Evolutionary conservation across 1,140 invertebrate genomes (phyloP), one percentile per base, ranked within the genome.

Genomic region (Papilio polytes): DNA sequence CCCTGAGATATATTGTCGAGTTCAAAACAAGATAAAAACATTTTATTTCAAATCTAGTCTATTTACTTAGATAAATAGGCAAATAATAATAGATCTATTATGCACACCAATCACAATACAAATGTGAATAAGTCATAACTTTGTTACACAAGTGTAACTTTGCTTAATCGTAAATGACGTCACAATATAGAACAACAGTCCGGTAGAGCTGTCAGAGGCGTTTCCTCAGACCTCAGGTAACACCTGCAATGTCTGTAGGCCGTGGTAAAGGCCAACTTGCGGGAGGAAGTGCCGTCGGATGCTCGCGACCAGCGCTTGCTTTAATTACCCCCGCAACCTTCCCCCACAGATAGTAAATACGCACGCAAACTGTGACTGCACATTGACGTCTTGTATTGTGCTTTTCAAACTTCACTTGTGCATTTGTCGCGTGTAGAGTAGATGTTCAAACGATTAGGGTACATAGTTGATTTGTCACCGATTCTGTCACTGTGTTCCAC

Each of bases 321-420:
- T 44, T 74, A 74, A 74, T 74, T 74, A 74, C 41, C 72, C 36
- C 72, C 13, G 36, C 15, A 12, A 26, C 70, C 26, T 31, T 13
- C 70, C 8, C 36, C 8, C 72, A 46, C 36, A 20, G 72, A 74
- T 74, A 74, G 20, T 74, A 74, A 74, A 74, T 74, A 74, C 13
- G 63, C 63, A 13, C 63, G 26, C 63, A 36, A 36, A 46, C n/a
- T 74, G 72, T 46, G 72, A 44, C 72, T 70, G 9, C 12, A 20
- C 13, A 31, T 70, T 70, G 63, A 70, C 10, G 63, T 13, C 26
- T 70, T 26, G 26, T 70, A 70, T 70, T 70, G 26, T 70, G 12
- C 26, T 15, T 70, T 13, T 70, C 63, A 70, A 70, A 70, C 26
- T 70, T 22, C 20, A 59, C 56, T 59, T 59, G 56, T 63, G 22